Base-by-base conservation (phyloP, 2,113 vertebrate species). In the Oncorhynchus masou region DNA sequence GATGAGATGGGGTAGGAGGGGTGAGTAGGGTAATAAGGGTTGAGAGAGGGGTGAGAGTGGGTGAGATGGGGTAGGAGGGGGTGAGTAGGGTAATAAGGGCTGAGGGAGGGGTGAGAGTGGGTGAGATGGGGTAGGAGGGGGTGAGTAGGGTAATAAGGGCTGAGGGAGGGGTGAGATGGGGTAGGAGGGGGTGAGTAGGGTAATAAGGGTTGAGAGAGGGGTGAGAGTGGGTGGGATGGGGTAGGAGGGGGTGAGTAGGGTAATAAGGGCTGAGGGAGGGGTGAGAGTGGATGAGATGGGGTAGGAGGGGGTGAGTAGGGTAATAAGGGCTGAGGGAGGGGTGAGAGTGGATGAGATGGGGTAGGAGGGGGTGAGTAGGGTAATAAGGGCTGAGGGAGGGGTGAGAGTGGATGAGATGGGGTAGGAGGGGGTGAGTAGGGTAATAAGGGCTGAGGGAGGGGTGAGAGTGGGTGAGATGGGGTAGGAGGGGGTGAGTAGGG, bases 401-500 rank as follows among this genome's bases (percentile, higher is more conserved):
- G n/a, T n/a, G n/a, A n/a, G n/a, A n/a, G n/a, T n/a, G n/a, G n/a
- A n/a, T n/a, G n/a, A n/a, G n/a, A 2, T 29, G 29, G 3, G 29
- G 29, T 31, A 31, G 2, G 25, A 25, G 25, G 25, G n/a, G 25
- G 25, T 25, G 25, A 25, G 25, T 25, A 25, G 25, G 25, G 25
- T 25, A 25, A 34, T 34, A 34, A 6, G 31, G 31, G 5, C 5
- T n/a, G 22, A 24, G 22, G 2, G 64, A 12, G 60, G 78, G 81
- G 70, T 79, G 6, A 34, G 34, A 34, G 4, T 0, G 5, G 6
- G 34, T 34, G 5, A 6, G 31, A 34, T 31, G 4, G 31, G n/a
- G n/a, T n/a, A n/a, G n/a, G n/a, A n/a, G n/a, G n/a, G 78, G 85
- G 84, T 89, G 82, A 82, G 80, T 74, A 83, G 73, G 79, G 87